Evolutionary conservation across 2,113 vertebrate species (phyloP), one percentile per base, ranked within the genome.

Genomic region (Zosterops borbonicus): DNA sequence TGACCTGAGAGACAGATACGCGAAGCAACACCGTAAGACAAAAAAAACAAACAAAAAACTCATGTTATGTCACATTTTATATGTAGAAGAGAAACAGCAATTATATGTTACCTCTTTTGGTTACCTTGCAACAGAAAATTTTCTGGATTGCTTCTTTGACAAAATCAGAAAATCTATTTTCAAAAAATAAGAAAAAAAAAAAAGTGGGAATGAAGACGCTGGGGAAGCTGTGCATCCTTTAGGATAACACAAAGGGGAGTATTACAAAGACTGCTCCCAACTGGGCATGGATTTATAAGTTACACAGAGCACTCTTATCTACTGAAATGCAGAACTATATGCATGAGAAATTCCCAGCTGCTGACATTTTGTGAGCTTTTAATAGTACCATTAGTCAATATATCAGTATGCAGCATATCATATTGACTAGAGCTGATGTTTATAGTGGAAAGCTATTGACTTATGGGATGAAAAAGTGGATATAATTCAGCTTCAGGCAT

Each of bases 391-490:
- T 96, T 95, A 96, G 96, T 97, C 95, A 97, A 96, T 97, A 96
- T 95, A 97, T 97, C 96, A 96, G 92, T 94, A 95, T 95, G 95
- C 92, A 89, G 94, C 91, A 95, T 96, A 97, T 96, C 94, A 96
- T 96, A 96, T 95, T 96, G 95, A 96, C 96, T 97, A 79, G 89
- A 95, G 69, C 84, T 97, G 94, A 97, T 97, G 95, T 96, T 97
- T 97, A 95, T 97, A 95, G 95, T 95, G 94, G 87, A 96, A 96
- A 95, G 81, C 92, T 97, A 97, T 96, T 96, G 96, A 97, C 91
- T 97, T 95, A 97, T 94, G 83, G 89, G 81, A 94, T 95, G 92
- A 96, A 95, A 95, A 96, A 95, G 89, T 95, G 77, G 89, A 90
- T 95, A 97, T 95, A 97, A 95, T 95, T 96, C 96, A 97, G 92